Base-by-base conservation (phyloP, 2,113 vertebrate genomes). In the Pseudonaja textilis region DNA sequence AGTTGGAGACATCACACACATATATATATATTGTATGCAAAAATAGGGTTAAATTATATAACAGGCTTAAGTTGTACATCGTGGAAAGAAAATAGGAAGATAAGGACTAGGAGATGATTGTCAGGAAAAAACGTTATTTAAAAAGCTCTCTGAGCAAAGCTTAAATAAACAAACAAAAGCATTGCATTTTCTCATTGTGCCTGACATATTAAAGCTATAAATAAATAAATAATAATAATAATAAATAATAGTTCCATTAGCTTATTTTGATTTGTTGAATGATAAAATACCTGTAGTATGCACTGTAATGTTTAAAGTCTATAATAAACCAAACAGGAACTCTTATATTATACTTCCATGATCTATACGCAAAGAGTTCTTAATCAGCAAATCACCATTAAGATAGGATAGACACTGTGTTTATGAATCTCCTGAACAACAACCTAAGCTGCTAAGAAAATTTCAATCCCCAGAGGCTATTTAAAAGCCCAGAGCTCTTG, bases 351-450 rank as follows among this genome's bases (percentile, higher is more conserved):
- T 0, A n/a, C 0, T 91, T 91, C 69, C 93, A 93, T 94, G 81
- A 2, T 1, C 87, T 16, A 94, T 93, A 94, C 92, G 16, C 47
- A 25, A 64, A 45, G 93, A 92, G 42, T 92, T 94, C 88, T 86
- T 90, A 88, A 93, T 59, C 92, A 14, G 88, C 93, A 92, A 34
- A 59, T 18, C 5, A 93, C 88, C 91, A 81, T 90, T 94, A 47
- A 88, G 1, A 42, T 6, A 1, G 34, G 5, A 47, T 11, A 0
- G 25, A 85, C 93, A 18, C 91, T 91, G 4, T 2, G n/a, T 92
- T 94, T 8, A 42, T 42, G 64, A 85, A 93, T 95, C 74, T 91
- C 92, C 94, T 90, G 95, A 93, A 42, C 88, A 94, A 95, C 93
- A 90, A 93, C 47, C 88, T 92, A 22, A 93, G 87, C 50, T 39